phyloP scores from a whole-genome alignment of 2,888 invertebrate species.

The Nysson spinosus region DNA sequence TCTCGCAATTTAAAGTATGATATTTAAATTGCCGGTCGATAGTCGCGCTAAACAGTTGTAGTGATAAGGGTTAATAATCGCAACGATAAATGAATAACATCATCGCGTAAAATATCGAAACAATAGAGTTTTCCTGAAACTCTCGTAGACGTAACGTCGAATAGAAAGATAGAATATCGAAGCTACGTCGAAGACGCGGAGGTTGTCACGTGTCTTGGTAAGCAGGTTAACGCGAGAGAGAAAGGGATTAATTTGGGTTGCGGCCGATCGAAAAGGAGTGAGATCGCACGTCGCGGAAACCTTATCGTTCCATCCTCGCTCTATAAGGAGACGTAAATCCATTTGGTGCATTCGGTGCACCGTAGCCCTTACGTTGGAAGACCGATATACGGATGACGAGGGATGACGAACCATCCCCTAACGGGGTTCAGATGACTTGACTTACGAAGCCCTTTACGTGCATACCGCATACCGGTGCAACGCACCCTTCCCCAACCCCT shows the following conservation, averaged over 20 bases:
- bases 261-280: conserved; percentile 42
- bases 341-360: conserved; percentile 51
- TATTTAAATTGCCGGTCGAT: no score
- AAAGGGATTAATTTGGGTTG: conserved; percentile 48
- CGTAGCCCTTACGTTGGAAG: conserved; percentile 56
- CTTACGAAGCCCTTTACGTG: conserved; percentile 67
- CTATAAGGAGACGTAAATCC: conserved; percentile 65
- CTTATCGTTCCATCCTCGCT: conserved; percentile 63
- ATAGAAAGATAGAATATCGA: background rate
- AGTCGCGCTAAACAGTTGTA: no score
- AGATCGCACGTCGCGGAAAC: conserved; percentile 59
- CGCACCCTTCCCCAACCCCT: conserved; percentile 39
- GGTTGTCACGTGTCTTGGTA: conserved; percentile 31
- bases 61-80: no score
- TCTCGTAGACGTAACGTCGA: background rate
- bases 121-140: no score
- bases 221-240: conserved; percentile 42
- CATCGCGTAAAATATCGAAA: no score
- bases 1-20: no score
- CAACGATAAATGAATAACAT: no score
- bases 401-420: no score
- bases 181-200: background rate
- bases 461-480: conserved; percentile 36
- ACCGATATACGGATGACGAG: conserved; percentile 65
- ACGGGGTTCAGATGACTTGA: conserved; percentile 71